These are phyloP conservation scores for Ichneumoninae sp. DNA, from an alignment of 2,888 invertebrate genomes.

Conservation along the genomic window DNA sequence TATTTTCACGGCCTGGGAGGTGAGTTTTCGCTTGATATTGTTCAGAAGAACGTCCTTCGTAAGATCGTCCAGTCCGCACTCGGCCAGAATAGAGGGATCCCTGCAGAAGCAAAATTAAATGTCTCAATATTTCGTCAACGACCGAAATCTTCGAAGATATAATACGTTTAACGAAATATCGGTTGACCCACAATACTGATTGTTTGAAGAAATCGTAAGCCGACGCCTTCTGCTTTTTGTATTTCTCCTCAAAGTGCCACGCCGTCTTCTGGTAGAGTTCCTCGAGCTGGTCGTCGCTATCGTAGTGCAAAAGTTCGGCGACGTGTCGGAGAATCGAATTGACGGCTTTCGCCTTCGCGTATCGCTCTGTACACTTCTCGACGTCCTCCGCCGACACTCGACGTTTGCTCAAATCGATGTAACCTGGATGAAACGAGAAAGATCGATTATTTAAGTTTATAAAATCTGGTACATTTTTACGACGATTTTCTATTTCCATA, in stretches of 20 bases:
- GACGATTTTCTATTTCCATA: no score
- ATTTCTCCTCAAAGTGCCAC: constrained; percentile 99
- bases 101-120: constrained; percentile 84
- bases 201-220: constrained; percentile 99
- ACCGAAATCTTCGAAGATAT: not conserved
- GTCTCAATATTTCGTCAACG: not conserved
- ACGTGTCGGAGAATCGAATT: constrained; percentile 99
- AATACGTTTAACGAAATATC: not conserved
- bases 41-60: constrained; percentile 96
- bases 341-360: constrained; percentile 98
- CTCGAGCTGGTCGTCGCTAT: constrained; percentile 96
- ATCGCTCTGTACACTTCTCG: constrained; percentile 98
- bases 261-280: constrained; percentile 98
- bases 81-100: constrained; percentile 97
- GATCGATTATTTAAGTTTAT: not conserved
- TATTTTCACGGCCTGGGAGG: constrained; percentile 98
- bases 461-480: not conserved
- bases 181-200: constrained; percentile 93
- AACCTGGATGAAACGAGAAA: constrained; percentile 87
- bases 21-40: constrained; percentile 97
- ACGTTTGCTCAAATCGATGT: constrained; percentile 99
- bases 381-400: constrained; percentile 99
- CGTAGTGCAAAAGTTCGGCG: constrained; percentile 96
- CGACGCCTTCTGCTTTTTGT: constrained; percentile 96
- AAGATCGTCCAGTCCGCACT: constrained; percentile 96